phyloP scores from a whole-genome alignment of 2,797 vertebrate genomes.

The Dendrocincla fuliginosa region DNA sequence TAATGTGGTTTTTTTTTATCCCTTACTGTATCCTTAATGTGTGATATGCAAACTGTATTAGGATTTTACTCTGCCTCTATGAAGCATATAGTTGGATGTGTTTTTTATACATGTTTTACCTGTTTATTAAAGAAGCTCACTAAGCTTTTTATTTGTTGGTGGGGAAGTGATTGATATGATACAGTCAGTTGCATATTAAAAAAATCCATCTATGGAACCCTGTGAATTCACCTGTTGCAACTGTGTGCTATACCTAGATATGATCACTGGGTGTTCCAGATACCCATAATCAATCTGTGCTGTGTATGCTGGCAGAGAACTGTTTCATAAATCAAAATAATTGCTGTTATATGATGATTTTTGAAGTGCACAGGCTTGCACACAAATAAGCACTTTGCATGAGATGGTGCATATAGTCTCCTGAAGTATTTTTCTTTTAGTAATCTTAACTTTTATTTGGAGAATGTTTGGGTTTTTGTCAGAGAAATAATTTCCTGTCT shows the following conservation, averaged over 20 bases:
- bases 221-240: background rate
- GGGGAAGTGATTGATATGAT: background rate
- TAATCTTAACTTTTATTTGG: background rate
- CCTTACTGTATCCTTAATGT: rapidly evolving
- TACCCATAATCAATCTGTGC: background rate
- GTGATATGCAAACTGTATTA: rapidly evolving
- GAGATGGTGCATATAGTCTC: background rate
- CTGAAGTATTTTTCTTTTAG: background rate
- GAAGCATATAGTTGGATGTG: background rate
- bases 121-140: background rate
- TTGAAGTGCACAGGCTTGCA: background rate
- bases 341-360: background rate
- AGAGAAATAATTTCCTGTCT: background rate
- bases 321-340: background rate
- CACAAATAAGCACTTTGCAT: background rate
- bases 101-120: background rate
- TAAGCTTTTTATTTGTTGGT: background rate
- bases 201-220: rapidly evolving
- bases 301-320: background rate
- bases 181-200: background rate
- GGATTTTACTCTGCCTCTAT: background rate
- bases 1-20: background rate
- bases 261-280: background rate
- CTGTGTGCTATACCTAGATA: background rate
- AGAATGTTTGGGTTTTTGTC: background rate